Base-by-base conservation (phyloP, 2,888 invertebrate genomes). In the Agonopterix heracliana region DNA sequence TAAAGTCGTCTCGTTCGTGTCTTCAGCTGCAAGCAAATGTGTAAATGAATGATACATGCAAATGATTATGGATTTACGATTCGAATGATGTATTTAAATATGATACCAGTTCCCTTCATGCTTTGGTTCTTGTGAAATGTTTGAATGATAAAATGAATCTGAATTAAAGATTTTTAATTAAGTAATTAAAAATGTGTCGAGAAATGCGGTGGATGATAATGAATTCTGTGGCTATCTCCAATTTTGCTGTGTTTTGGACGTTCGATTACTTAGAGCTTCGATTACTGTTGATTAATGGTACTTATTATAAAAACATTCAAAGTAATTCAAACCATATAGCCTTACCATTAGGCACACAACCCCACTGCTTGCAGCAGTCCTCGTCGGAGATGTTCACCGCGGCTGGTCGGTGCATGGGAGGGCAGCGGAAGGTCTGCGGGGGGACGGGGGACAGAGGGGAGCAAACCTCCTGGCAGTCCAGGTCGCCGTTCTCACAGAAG, bases 291-390 rank as follows among this genome's bases (percentile, higher is more conserved):
- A 9, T 36, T 36, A 4, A 8, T 36, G n/a, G 36, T 36, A n/a
- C 36, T 36, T n/a, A 9, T 36, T 5, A 36, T n/a, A 38, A 38
- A 38, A 9, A 38, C 10, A 38, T 3, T 26, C 26, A 7, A 26
- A 26, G 5, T 7, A 26, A 0, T 26, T 26, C 7, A 26, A 26
- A 26, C 26, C 26, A 26, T 44, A 10, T 10, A 4, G 12, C 34
- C 70, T 79, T 79, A 78, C 80, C 71, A 49, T 75, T 72, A 3
- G 81, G 79, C 35, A 87, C 74, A 78, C 89, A 92, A 9, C 89
- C 89, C 97, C 97, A 97, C 52, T 93, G 92, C 64, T 93, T 91
- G 77, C 97, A 97, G 70, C 97, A 97, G 54, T 95, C 94, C 60
- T 96, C 96, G 48, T 93, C 93, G 10, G 88, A 86, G 47, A 87